Evolutionary conservation across 2,888 invertebrate genomes (phyloP), one percentile per base, ranked within the genome.

Genomic region (Horisme vitalbata): DNA sequence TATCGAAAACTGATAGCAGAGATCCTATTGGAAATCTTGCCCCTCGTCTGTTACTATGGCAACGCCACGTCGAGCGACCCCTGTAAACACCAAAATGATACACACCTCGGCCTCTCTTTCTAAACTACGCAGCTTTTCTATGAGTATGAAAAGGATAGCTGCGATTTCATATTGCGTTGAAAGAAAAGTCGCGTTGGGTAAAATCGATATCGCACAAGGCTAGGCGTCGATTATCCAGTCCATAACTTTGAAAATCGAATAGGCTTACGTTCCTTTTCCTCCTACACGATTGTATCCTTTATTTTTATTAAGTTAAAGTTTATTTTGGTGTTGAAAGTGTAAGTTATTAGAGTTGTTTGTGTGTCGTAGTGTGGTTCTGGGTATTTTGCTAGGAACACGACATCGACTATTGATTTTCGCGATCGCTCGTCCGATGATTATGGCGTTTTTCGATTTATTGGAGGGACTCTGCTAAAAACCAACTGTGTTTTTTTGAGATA

Each of bases 191-290:
- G 75, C 75, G 70, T 74, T 69, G 65, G 71, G 79, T 79, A 88
- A 89, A 89, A 90, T 90, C 90, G 90, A 90, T 90, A 89, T 89
- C 87, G 85, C 87, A 83, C 89, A 90, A 90, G 90, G 89, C 89
- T 89, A 83, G 82, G 75, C 84, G 89, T 90, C 89, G 89, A 90
- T 89, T 88, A 88, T 85, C 85, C 81, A 82, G 75, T 80, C 62
- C 57, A 65, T 65, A 63, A 49, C 30, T 52, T 20, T 47, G 31
- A 28, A 52, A 37, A 37, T 20, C 41, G 39, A 45, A 80, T 67
- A 12, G 68, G 57, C 52, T 11, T 50, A 75, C 52, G 37, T 46
- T 0, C 2, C 4, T 1, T 6, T 5, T 4, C 0, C 0, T 1
- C 12, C 1, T 7, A 37, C 1, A 2, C 5, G 2, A 67, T 46